Percentiles rank a stretch among this genome's conserved stretches.
Conservation (phyloP, 2,797 vertebrate genomes). For the Melanotaenia maccullochi region DNA sequence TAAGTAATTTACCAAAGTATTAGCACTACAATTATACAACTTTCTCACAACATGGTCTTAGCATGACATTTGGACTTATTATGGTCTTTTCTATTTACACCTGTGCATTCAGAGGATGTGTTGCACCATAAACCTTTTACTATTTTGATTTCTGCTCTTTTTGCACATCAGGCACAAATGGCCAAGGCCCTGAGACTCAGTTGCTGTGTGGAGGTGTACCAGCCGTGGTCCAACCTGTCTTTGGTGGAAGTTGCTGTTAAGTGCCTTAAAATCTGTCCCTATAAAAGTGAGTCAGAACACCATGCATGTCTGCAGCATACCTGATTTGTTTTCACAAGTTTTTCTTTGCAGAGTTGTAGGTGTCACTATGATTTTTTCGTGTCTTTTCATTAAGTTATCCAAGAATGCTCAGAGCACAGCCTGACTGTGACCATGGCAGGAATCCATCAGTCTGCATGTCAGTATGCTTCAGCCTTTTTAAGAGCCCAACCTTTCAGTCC, state of each 20-base stretch:
- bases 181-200: conserved; percentile 72
- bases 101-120: too few species aligned
- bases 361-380: neutral
- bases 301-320: conserved; percentile 13
- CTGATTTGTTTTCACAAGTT: neutral
- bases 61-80: neutral
- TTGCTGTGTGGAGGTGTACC: conserved; percentile 83
- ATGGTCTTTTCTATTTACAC: neutral
- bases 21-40: neutral
- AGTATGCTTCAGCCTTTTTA: conserved; percentile 73
- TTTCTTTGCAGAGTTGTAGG: neutral
- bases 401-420: conserved; percentile 39
- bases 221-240: conserved; percentile 79
- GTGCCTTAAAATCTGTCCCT: conserved; percentile 59
- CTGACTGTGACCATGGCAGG: conserved; percentile 80
- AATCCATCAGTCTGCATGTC: conserved; percentile 83
- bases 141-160: neutral
- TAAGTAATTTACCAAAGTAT: conserved; percentile 22
- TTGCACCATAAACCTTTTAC: neutral
- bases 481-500: conserved; percentile 79
- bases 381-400: conserved; percentile 48
- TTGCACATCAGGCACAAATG: conserved; percentile 59
- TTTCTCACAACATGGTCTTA: neutral
- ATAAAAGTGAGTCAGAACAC: conserved; percentile 45
- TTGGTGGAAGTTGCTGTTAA: conserved; percentile 75